A percentile compares a stretch with the other conserved stretches of the same genome.
phyloP scores from a whole-genome alignment of 1,140 invertebrate species.

The Eciton burchellii region DNA sequence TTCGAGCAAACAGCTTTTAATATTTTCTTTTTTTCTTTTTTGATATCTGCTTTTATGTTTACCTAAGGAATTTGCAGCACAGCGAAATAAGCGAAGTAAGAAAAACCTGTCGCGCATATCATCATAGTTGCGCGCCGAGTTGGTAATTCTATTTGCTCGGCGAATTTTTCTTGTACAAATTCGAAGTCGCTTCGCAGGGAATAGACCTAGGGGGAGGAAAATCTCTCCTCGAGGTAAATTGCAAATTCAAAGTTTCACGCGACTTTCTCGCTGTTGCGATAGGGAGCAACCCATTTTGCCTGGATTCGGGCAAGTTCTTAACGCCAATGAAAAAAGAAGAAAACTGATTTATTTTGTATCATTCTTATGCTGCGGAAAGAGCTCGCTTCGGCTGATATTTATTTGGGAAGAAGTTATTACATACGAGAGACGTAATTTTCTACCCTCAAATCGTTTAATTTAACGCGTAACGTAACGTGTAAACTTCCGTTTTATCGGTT shows the following conservation, averaged over 20 bases:
- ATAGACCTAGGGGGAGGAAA: conserved; percentile 5
- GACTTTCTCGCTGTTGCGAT: conserved; percentile 59
- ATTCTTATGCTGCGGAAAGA: conserved; percentile 1
- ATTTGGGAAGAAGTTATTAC: conserved; percentile 23
- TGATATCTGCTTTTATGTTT: neutral
- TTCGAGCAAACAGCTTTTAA: neutral
- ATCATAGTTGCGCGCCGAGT: conserved; percentile 49
- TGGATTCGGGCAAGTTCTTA: conserved; percentile 45
- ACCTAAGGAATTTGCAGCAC: conserved; percentile 8
- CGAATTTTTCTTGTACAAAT: conserved; percentile 66
- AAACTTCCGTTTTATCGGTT: neutral
- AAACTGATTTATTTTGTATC: conserved; percentile 43
- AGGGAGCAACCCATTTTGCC: conserved; percentile 38
- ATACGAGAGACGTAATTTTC: neutral
- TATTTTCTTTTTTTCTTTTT: too few species aligned
- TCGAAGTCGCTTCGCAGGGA: conserved; percentile 63
- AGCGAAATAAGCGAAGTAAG: conserved; percentile 20
- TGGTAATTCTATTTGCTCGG: conserved; percentile 70
- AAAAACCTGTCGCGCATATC: conserved; percentile 30
- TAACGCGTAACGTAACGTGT: conserved; percentile 2
- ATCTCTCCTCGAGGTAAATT: conserved; percentile 51
- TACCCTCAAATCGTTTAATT: conserved; percentile 2
- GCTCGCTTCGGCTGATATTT: conserved; percentile 19
- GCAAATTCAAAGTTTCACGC: conserved; percentile 68
- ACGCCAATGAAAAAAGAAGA: conserved; percentile 10